A percentile compares a stretch with the other conserved stretches of the same genome.
Evolutionary conservation across 2,888 invertebrate genomes (phyloP).

Genomic region (Entomobrya multifasciata): DNA sequence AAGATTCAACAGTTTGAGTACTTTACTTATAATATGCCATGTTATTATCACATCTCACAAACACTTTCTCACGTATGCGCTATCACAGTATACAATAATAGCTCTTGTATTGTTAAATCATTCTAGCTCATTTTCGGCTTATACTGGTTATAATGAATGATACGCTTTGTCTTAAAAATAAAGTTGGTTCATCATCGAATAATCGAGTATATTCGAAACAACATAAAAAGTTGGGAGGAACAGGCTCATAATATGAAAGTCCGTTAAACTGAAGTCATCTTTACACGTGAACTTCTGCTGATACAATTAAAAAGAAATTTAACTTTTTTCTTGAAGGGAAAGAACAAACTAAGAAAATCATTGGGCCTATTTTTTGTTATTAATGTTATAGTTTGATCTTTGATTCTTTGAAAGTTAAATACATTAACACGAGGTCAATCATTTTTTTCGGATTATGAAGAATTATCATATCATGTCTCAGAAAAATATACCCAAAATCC

Average conservation of each 20-base stretch:
- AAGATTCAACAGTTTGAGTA: too few species aligned
- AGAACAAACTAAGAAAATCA: not conserved
- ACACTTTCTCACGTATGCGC: too few species aligned
- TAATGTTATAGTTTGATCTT: too few species aligned
- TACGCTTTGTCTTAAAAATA: not conserved
- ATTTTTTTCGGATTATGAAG: too few species aligned
- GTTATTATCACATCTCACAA: too few species aligned
- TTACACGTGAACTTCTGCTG: conserved; percentile 41
- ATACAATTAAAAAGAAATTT: not conserved
- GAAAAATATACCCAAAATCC: too few species aligned
- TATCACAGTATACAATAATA: not conserved
- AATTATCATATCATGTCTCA: too few species aligned
- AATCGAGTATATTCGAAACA: not conserved
- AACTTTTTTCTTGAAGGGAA: not conserved
- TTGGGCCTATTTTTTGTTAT: too few species aligned
- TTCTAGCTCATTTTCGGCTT: not conserved
- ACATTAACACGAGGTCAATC: too few species aligned
- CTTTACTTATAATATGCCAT: too few species aligned
- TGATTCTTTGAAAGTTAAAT: too few species aligned
- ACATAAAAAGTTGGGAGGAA: not conserved
- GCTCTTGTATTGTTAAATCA: not conserved
- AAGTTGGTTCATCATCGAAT: conserved; percentile 14
- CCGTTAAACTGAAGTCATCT: not conserved
- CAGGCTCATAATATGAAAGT: too few species aligned
- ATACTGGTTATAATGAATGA: conserved; percentile 37